phyloP scores from a whole-genome alignment of 2,888 invertebrate genomes.

The Pandemis heparana region DNA sequence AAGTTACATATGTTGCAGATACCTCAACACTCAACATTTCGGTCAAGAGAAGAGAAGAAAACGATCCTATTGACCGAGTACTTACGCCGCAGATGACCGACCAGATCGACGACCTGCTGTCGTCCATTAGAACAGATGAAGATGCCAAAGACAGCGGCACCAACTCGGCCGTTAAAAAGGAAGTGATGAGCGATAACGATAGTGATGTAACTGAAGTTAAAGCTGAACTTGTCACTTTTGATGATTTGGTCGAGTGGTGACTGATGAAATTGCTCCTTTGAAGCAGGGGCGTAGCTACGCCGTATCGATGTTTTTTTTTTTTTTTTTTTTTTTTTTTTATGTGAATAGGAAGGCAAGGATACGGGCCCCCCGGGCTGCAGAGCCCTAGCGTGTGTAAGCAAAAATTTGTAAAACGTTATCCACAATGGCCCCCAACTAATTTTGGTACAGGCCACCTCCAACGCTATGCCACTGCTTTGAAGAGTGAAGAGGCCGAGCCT shows the following conservation, averaged over 20 bases:
- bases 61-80: background rate
- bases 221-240: background rate
- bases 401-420: too few species aligned
- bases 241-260: too few species aligned
- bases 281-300: too few species aligned
- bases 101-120: conserved; percentile 51
- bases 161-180: conserved; percentile 14
- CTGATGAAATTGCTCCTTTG: conserved; percentile 44
- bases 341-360: too few species aligned
- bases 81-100: background rate
- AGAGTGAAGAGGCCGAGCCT: conserved; percentile 43
- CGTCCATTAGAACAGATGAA: conserved; percentile 58
- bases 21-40: background rate
- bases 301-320: too few species aligned
- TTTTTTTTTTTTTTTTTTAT: too few species aligned
- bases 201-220: background rate
- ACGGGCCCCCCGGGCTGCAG: too few species aligned
- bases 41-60: background rate
- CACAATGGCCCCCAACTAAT: too few species aligned
- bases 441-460: too few species aligned
- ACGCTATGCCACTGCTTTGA: too few species aligned
- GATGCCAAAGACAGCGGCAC: conserved; percentile 13
- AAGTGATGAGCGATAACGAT: too few species aligned
- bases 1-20: background rate
- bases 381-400: too few species aligned